A percentile compares a stretch with the other conserved stretches of the same genome.
Evolutionary conservation across 2,888 invertebrate species (phyloP).

Genomic region (Masnerella sp.): DNA sequence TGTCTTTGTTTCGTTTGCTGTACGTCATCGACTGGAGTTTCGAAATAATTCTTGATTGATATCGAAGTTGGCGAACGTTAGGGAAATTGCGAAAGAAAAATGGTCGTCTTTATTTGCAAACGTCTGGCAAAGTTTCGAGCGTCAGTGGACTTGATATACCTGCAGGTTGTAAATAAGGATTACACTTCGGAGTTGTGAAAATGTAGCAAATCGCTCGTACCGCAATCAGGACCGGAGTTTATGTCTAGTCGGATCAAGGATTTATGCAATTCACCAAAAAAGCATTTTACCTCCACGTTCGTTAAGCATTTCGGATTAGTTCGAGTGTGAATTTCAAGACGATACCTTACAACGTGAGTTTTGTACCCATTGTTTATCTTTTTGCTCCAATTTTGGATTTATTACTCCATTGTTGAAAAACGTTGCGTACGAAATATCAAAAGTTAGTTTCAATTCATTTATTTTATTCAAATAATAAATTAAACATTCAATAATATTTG

Average conservation of each 20-base stretch:
- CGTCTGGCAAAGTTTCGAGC: constrained; percentile 35
- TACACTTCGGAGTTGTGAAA: constrained; percentile 54
- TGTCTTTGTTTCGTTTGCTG: constrained; percentile 2
- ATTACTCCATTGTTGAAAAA: neutral
- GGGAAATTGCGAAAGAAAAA: constrained; percentile 40
- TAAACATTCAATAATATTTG: too few species aligned
- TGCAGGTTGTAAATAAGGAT: constrained; percentile 52
- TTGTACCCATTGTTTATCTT: neutral
- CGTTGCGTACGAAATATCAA: neutral
- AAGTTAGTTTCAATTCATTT: neutral
- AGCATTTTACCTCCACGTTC: constrained; percentile 33
- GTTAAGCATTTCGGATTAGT: constrained; percentile 47
- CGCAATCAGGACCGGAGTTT: constrained; percentile 43
- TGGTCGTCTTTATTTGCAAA: constrained; percentile 50
- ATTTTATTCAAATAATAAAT: neutral
- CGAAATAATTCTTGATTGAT: constrained; percentile 32
- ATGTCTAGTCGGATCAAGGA: constrained; percentile 47
- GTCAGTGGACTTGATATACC: constrained; percentile 51
- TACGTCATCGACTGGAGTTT: constrained; percentile 8
- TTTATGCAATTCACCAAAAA: constrained; percentile 43
- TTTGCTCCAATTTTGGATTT: neutral
- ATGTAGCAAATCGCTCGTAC: constrained; percentile 47
- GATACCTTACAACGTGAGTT: constrained; percentile 12
- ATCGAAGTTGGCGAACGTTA: constrained; percentile 28
- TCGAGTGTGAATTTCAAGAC: constrained; percentile 36